Conservation (phyloP, 2,797 vertebrate species). For the Ciconia nigra region DNA sequence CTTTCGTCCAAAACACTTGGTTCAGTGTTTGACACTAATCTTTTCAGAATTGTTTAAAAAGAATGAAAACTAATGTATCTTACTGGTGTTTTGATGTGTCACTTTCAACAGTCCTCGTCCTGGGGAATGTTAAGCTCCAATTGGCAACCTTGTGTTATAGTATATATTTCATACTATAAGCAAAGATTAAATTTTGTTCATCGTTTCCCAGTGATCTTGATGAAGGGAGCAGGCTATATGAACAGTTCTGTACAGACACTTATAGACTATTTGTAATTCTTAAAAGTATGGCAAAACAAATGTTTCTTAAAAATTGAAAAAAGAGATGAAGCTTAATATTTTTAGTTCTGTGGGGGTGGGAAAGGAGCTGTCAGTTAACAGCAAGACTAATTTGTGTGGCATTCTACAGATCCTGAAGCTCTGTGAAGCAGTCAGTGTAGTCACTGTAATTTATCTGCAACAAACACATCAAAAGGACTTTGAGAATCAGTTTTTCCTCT, state of each 20-base stretch:
- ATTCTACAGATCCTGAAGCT: neutral
- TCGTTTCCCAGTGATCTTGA: neutral
- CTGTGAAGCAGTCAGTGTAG: neutral
- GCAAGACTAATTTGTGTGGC: conserved; percentile 28
- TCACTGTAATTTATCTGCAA: conserved; percentile 16
- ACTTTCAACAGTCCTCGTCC: neutral
- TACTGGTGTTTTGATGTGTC: neutral
- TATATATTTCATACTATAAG: neutral
- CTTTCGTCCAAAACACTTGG: neutral
- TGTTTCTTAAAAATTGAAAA: neutral
- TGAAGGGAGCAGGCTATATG: neutral
- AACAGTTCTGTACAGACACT: neutral
- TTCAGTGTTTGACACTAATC: neutral
- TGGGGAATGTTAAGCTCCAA: neutral
- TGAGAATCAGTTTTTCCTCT: neutral
- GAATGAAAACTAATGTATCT: neutral
- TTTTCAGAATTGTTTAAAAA: neutral
- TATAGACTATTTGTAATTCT: neutral
- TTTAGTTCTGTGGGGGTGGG: conserved; percentile 39
- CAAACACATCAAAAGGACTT: neutral
- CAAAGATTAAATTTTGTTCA: neutral
- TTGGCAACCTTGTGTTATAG: neutral
- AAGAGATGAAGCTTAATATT: conserved; percentile 16
- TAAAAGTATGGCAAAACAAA: neutral
- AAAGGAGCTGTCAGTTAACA: conserved; percentile 46